Base-by-base conservation (phyloP, 2,888 invertebrate species). In the Melipona beecheii region DNA sequence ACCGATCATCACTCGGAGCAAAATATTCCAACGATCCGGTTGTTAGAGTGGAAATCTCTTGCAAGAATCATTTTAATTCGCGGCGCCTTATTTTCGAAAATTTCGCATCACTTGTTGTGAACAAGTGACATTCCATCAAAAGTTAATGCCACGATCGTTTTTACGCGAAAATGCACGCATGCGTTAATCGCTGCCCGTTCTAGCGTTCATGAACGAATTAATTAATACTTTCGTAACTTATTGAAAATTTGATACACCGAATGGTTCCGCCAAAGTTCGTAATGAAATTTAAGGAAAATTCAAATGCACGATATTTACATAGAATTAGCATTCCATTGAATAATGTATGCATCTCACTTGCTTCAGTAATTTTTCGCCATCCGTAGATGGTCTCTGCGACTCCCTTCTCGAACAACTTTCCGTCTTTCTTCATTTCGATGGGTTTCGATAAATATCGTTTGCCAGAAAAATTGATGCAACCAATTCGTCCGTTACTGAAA, bases 301-400 rank as follows among this genome's bases (percentile, higher is more conserved):
- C 13, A 31, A 64, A 64, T 11, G 13, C 31, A 31, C 19, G 2
- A 4, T 27, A 31, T 64, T 64, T 64, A 21, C 31, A 64, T 64
- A 21, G 21, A 64, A 64, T 64, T 64, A 64, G 21, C 21, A 64
- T 64, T 31, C 13, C 31, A 64, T 64, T 31, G 64, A 64, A 64
- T 64, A 64, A 64, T 64, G 64, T 64, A 64, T 64, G 21, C 31
- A 64, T 21, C 43, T 43, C 5, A 4, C 19, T 13, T 13, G 21
- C 5, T 19, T 27, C 24, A 9, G 27, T 17, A 13, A 64, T 64
- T 36, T 36, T 64, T 21, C 64, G 21, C 9, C 19, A 19, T 60
- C 17, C 19, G 2, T 64, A 21, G 11, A 19, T 11, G 9, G 17
- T 15, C 17, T 19, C 11, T 2, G 3, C 17, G 62, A 27, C 27